Conservation (phyloP, 2,797 vertebrate species). For the Erithacus rubecula region DNA sequence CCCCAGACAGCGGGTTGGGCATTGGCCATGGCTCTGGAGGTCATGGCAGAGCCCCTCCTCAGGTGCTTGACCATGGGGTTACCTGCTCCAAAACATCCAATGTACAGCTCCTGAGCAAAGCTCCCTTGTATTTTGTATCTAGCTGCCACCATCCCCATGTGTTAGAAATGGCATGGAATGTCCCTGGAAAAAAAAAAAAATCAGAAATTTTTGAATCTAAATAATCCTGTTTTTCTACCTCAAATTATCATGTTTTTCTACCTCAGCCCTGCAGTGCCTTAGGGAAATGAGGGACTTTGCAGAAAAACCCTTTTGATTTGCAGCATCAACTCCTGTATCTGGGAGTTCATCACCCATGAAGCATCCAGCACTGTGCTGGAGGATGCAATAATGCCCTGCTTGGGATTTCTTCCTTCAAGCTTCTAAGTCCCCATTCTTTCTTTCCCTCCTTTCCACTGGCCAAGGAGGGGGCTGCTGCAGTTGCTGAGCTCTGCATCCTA, state of each 20-base stretch:
- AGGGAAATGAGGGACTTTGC: not conserved
- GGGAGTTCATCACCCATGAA: not conserved
- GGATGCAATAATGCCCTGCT: not conserved
- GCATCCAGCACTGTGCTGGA: not conserved
- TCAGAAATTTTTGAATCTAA: not conserved
- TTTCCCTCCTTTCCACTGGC: not conserved
- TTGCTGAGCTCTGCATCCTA: not conserved
- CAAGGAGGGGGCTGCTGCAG: not conserved
- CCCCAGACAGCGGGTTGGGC: not conserved
- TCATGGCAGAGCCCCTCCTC: not conserved
- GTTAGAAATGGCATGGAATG: not conserved
- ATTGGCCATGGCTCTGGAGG: not conserved
- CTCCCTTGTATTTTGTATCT: not conserved
- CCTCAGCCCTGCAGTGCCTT: not conserved
- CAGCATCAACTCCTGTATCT: not conserved
- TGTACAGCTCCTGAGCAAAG: not conserved
- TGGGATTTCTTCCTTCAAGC: not conserved
- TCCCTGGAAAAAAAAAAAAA: not conserved
- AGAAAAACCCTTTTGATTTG: not conserved
- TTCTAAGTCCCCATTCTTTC: not conserved
- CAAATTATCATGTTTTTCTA: not conserved
- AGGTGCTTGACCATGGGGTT: not conserved
- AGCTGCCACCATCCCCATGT: fast-evolving
- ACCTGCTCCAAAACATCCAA: not conserved
- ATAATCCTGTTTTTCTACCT: not conserved